Conservation (phyloP, 2,113 vertebrate genomes). For the Cephalopterus ornatus region DNA sequence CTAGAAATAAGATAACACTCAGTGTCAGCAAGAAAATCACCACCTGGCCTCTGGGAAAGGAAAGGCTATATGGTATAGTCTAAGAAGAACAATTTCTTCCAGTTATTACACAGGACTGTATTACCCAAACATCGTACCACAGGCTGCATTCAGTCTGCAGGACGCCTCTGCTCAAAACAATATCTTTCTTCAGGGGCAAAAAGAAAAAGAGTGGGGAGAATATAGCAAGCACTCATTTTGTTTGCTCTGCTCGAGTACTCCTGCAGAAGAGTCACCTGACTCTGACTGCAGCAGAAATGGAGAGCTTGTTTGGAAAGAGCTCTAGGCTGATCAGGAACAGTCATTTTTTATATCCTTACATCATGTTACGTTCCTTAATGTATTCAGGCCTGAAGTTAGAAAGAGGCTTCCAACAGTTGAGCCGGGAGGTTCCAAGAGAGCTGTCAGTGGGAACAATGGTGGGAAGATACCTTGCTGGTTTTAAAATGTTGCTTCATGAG, state of each 20-base stretch:
- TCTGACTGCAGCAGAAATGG: neutral
- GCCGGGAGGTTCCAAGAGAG: neutral
- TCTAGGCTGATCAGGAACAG: neutral
- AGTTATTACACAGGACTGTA: neutral
- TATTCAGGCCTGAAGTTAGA: neutral
- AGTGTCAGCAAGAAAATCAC: neutral
- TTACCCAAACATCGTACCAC: neutral
- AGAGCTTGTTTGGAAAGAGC: neutral
- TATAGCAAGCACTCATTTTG: neutral
- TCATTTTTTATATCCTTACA: neutral
- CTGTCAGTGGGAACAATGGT: neutral
- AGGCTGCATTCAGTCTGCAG: neutral
- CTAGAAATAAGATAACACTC: neutral
- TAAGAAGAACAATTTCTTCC: neutral
- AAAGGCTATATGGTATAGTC: neutral
- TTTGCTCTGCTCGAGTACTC: neutral
- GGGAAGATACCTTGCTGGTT: neutral
- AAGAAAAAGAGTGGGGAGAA: neutral
- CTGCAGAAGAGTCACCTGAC: neutral
- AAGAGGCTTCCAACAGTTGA: neutral
- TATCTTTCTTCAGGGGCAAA: neutral
- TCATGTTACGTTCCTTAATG: neutral
- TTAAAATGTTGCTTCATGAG: neutral
- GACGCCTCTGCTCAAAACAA: rapidly evolving
- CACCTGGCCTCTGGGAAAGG: neutral